Conservation (phyloP, 2,113 vertebrate species). For the Hippocampus barbouri region DNA sequence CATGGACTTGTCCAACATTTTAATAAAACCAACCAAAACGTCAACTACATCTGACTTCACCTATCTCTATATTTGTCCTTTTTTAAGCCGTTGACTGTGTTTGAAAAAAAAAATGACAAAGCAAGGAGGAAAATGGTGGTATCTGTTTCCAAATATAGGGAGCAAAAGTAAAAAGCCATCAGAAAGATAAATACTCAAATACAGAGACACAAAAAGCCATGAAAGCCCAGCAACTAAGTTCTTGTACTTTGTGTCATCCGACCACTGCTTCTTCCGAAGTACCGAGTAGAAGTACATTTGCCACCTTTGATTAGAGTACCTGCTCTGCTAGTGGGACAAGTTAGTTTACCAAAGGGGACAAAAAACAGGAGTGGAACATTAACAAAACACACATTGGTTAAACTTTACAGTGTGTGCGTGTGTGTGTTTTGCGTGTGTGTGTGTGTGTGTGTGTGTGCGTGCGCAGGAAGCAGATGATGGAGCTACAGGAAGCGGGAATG, state of each 20-base stretch:
- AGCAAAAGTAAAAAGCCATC: neutral
- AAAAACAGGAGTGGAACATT: conserved; percentile 10
- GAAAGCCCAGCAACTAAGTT: neutral
- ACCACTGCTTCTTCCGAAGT: neutral
- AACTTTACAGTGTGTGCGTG: neutral
- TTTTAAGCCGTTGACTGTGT: neutral
- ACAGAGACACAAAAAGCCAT: neutral
- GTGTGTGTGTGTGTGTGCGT: neutral
- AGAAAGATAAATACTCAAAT: neutral
- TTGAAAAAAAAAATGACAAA: too few relatives aligned
- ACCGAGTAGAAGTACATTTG: neutral
- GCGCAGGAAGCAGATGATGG: conserved; percentile 79
- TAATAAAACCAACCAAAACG: neutral
- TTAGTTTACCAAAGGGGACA: neutral
- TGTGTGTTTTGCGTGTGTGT: neutral
- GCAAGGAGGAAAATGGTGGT: neutral
- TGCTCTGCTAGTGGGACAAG: neutral
- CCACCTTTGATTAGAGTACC: neutral
- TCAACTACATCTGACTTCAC: neutral
- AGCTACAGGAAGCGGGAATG: conserved; percentile 74
- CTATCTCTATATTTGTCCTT: neutral
- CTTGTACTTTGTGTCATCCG: neutral
- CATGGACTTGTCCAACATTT: neutral
- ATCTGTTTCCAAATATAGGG: neutral
- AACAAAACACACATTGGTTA: conserved; percentile 6